Conservation (phyloP, 2,888 invertebrate genomes). For the Nymphalis c-album region DNA sequence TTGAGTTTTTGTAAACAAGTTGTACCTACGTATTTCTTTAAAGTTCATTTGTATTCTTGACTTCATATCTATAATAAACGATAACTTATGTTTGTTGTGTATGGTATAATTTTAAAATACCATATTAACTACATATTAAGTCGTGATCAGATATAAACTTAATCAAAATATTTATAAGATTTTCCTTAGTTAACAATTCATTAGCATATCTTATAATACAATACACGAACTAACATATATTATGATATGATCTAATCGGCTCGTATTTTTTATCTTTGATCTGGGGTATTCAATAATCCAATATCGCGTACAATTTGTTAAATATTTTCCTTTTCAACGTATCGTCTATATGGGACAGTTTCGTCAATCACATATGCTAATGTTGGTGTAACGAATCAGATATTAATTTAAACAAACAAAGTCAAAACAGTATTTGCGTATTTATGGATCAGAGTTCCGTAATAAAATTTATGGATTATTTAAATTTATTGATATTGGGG, state of each 20-base stretch:
- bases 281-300: too few species aligned
- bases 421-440: constrained; percentile 2
- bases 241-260: too few species aligned
- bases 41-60: constrained; percentile 4
- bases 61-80: not conserved
- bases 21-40: too few species aligned
- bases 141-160: not conserved
- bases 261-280: too few species aligned
- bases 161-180: too few species aligned
- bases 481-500: constrained; percentile 12
- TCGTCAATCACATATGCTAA: constrained; percentile 18
- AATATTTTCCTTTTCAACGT: not conserved
- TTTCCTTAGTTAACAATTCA: too few species aligned
- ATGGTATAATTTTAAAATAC: not conserved
- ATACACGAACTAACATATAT: not conserved
- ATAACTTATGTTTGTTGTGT: not conserved
- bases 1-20: too few species aligned
- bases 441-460: not conserved
- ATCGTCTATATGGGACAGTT: not conserved
- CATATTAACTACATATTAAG: not conserved
- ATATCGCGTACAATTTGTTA: too few species aligned
- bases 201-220: constrained; percentile 1
- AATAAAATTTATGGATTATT: constrained; percentile 21
- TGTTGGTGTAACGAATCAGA: constrained; percentile 19
- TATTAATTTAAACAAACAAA: constrained; percentile 11